Evolutionary conservation across 2,888 invertebrate genomes (phyloP), one percentile per base, ranked within the genome.

Genomic region (Sycophila texana): DNA sequence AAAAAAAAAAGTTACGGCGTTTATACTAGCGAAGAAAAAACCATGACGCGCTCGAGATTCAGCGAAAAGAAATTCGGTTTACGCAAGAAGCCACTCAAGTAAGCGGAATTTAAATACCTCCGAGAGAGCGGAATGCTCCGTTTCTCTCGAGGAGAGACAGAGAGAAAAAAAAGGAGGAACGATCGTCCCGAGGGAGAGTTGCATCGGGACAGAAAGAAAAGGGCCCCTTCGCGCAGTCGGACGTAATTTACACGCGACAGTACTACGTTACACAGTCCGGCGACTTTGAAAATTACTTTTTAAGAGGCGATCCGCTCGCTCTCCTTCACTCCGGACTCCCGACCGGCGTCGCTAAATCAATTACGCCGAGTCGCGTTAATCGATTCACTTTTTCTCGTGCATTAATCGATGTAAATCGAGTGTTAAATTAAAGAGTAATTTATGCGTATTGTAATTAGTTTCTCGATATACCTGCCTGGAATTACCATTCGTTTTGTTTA

Each of bases 181-280:
- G 84, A 87, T 85, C 81, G 85, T 85, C 87, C 83, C 87, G 30
- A 76, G 86, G 86, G 87, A 86, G 82, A 84, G 83, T 85, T 84
- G 86, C 81, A 81, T 85, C 81, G 79, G 74, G 82, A 80, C 58
- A 67, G 57, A 83, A 77, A 85, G 84, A 84, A 85, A 84, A 84
- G 84, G 83, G 84, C 82, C 82, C 83, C 83, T 84, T 10, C 16
- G 47, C 71, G 55, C 82, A 82, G 84, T 83, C 82, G 81, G 75
- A 73, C 83, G 84, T 88, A 88, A 87, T 87, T 88, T 86, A 87
- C 85, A 84, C 86, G 83, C 82, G 83, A 84, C 83, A 81, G 65
- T 81, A 85, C 83, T 84, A 77, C 83, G 84, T 86, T 86, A 85
- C 84, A 85, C 85, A 84, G 83, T 84, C 83, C 83, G 82, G 77